phyloP scores from a whole-genome alignment of 2,113 vertebrate genomes.

The Neolamprologus toae region DNA sequence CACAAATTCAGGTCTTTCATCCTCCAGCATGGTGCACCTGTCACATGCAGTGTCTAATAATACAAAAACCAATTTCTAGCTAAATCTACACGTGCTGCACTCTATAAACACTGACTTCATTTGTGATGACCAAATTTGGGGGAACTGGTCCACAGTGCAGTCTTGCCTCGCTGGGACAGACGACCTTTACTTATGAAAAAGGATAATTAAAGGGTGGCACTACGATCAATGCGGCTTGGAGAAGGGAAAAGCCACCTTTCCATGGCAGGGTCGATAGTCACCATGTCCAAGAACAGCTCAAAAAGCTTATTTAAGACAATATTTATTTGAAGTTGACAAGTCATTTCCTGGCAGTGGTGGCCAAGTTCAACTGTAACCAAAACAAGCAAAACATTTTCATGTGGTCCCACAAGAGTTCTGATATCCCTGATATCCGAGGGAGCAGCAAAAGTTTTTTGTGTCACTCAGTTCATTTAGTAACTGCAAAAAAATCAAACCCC shows the following conservation, averaged over 20 bases:
- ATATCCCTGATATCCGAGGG: background rate
- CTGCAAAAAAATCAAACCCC: background rate
- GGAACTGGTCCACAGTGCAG: background rate
- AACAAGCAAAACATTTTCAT: conserved; percentile 21
- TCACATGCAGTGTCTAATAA: background rate
- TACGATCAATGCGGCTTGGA: conserved; percentile 3
- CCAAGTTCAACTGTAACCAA: conserved; percentile 33
- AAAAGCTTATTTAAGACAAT: conserved; percentile 20
- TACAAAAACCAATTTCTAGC: background rate
- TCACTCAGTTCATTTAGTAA: background rate
- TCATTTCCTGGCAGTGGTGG: conserved; percentile 39
- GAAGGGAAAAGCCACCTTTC: conserved; percentile 35
- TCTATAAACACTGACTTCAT: background rate
- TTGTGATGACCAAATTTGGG: background rate
- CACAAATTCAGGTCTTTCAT: background rate
- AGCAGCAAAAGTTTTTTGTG: background rate
- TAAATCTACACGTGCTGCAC: background rate
- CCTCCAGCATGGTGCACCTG: background rate
- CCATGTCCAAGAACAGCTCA: conserved; percentile 22
- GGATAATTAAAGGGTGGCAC: conserved; percentile 51
- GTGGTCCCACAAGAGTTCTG: background rate
- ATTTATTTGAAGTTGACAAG: conserved; percentile 51
- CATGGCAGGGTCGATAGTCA: conserved; percentile 16
- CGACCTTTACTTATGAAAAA: conserved; percentile 29
- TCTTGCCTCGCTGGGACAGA: conserved; percentile 1